These are phyloP conservation scores for Epicauta chinensis DNA, from an alignment of 1,140 invertebrate genomes.

Conservation along the genomic window DNA sequence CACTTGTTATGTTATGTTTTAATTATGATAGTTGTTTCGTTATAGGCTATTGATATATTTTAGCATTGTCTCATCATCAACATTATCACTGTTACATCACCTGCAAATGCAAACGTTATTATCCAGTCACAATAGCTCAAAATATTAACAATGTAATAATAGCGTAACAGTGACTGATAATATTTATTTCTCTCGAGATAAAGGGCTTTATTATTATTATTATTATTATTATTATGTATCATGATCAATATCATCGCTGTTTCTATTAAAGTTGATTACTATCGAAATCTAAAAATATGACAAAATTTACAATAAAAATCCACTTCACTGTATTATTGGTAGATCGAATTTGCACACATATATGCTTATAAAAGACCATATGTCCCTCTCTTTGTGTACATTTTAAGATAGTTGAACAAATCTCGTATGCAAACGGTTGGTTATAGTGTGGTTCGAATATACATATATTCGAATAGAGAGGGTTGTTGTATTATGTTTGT, in stretches of 20 bases:
- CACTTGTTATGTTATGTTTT: too few species aligned
- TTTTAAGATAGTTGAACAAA: slow-evolving; percentile 13
- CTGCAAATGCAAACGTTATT: slow-evolving; percentile 12
- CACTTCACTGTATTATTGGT: slow-evolving; percentile 1
- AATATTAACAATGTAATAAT: slow-evolving; percentile 14
- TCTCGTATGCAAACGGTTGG: slow-evolving; percentile 15
- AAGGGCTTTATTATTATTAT: too few species aligned
- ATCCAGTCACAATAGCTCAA: slow-evolving; percentile 4
- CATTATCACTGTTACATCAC: slow-evolving; percentile 25
- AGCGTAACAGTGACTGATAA: slow-evolving; percentile 1
- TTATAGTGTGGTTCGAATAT: neutral
- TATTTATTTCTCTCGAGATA: too few species aligned
- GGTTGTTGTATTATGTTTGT: too few species aligned
- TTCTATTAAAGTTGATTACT: too few species aligned
- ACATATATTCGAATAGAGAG: too few species aligned
- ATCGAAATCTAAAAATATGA: too few species aligned
- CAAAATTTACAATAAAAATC: slow-evolving; percentile 3
- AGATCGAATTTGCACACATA: slow-evolving; percentile 5
- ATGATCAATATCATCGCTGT: too few species aligned
- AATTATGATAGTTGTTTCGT: too few species aligned
- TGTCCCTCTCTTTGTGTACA: slow-evolving; percentile 2
- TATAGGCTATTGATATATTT: slow-evolving; percentile 5
- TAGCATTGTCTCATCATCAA: neutral
- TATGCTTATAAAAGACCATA: neutral
- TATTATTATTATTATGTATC: too few species aligned